Evolutionary conservation across 2,113 vertebrate species (phyloP), one percentile per base, ranked within the genome.

Genomic region (Nannospalax galili): DNA sequence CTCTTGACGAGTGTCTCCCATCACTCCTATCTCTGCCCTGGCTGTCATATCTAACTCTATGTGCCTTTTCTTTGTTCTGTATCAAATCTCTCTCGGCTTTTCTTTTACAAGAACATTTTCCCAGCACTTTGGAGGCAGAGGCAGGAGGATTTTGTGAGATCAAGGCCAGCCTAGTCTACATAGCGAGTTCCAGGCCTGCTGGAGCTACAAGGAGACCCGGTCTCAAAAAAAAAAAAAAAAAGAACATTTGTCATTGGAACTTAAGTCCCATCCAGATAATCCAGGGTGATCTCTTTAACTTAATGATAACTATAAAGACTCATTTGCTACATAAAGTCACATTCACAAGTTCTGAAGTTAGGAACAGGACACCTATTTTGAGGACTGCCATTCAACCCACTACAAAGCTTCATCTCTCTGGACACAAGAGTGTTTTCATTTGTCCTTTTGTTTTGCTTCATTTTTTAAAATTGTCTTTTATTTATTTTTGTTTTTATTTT

Each of bases 251-350:
- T 73, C 56, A 37, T 62, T 82, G 74, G 73, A 93, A 91, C 91
- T 80, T 91, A 40, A 2, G 8, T 12, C 40, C 42, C 72, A 64
- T 56, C 32, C 42, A 85, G 67, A 93, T 40, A 91, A 91, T 86
- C 52, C 64, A 73, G 9, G 74, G n/a, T 67, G 24, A 84, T 90
- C 87, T 91, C n/a, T n/a, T n/a, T 84, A 56, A 84, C 16, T 90
- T 84, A 93, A 89, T 91, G 80, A 52, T 52, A 82, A 67, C 79
- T 73, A 24, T 91, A 89, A 94, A 89, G 73, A 67, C 64, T 90
- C 42, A 79, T 89, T 90, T 84, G 52, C 77, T 60, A 96, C 84
- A 84, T 80, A 81, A 90, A 60, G 24, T 88, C 72, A 70, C 32
- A 95, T 77, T 91, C 73, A 91, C 62, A 96, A 69, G 37, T 85